These are phyloP conservation scores for Chironomus striatipennis DNA, from an alignment of 1,140 invertebrate genomes.

Conservation along the genomic window DNA sequence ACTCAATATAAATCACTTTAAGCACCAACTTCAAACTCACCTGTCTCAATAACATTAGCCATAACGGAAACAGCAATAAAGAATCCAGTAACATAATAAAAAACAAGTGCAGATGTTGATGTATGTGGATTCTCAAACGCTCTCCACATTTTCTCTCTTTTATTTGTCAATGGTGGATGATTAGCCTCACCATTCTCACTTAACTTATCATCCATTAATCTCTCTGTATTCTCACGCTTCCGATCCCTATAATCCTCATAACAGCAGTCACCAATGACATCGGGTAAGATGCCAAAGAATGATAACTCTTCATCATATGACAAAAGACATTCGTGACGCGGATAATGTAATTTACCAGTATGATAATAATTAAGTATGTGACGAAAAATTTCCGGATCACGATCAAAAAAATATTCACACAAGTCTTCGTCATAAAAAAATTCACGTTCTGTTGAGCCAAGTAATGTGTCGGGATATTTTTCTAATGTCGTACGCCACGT, in stretches of 20 bases:
- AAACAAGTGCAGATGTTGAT: slow-evolving; percentile 64
- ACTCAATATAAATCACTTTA: too few relatives aligned
- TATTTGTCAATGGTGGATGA: slow-evolving; percentile 44
- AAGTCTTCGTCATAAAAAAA: slow-evolving; percentile 71
- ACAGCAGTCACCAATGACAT: slow-evolving; percentile 68
- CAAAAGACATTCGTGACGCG: slow-evolving; percentile 67
- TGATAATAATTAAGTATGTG: slow-evolving; percentile 72
- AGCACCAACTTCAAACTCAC: not conserved
- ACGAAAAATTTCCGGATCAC: slow-evolving; percentile 69
- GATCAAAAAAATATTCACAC: slow-evolving; percentile 70
- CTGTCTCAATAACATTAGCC: slow-evolving; percentile 67
- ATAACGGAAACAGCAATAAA: slow-evolving; percentile 73
- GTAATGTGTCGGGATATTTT: slow-evolving; percentile 68
- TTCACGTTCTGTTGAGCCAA: slow-evolving; percentile 66
- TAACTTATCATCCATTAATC: slow-evolving; percentile 62
- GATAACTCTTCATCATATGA: slow-evolving; percentile 70
- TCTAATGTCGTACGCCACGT: slow-evolving; percentile 71
- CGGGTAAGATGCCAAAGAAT: slow-evolving; percentile 71
- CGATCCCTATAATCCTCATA: slow-evolving; percentile 70
- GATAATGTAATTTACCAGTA: slow-evolving; percentile 68
- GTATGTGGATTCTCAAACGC: slow-evolving; percentile 74
- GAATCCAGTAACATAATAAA: slow-evolving; percentile 76
- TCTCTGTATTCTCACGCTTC: slow-evolving; percentile 65
- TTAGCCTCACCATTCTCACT: slow-evolving; percentile 51
- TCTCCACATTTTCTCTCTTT: slow-evolving; percentile 65